Evolutionary conservation across 1,140 invertebrate species (phyloP).

Genomic region (Hylyphantes graminicola): DNA sequence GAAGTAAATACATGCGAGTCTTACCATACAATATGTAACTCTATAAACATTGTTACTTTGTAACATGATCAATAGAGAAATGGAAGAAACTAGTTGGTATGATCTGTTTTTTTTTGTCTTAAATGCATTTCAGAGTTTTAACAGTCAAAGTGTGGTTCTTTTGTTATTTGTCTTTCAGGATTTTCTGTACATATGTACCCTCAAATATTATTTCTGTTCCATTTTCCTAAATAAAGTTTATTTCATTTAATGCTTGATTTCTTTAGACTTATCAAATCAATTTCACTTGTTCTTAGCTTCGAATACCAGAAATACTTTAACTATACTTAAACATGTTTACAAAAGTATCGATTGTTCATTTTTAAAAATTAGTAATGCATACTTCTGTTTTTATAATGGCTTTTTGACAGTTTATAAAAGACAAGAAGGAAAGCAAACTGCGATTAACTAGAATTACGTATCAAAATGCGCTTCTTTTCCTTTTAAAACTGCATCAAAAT

Average conservation of each 20-base stretch:
- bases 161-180: constrained; percentile 52
- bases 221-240: constrained; percentile 57
- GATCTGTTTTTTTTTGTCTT: constrained; percentile 23
- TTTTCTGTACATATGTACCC: constrained; percentile 50
- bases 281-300: too few species aligned
- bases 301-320: too few species aligned
- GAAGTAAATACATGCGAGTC: constrained; percentile 6
- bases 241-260: constrained; percentile 36
- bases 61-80: not conserved
- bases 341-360: too few species aligned
- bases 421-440: too few species aligned
- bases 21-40: constrained; percentile 1
- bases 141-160: constrained; percentile 49
- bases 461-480: too few species aligned
- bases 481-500: too few species aligned
- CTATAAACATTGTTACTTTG: not conserved
- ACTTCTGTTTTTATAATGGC: too few species aligned
- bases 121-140: constrained; percentile 30
- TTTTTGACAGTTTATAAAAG: too few species aligned
- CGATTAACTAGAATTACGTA: too few species aligned
- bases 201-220: constrained; percentile 57
- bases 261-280: not conserved
- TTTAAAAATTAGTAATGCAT: too few species aligned
- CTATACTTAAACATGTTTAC: too few species aligned
- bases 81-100: constrained; percentile 10